These are phyloP conservation scores for Palloptera scutellata DNA, from an alignment of 2,888 invertebrate genomes.

Conservation along the genomic window DNA sequence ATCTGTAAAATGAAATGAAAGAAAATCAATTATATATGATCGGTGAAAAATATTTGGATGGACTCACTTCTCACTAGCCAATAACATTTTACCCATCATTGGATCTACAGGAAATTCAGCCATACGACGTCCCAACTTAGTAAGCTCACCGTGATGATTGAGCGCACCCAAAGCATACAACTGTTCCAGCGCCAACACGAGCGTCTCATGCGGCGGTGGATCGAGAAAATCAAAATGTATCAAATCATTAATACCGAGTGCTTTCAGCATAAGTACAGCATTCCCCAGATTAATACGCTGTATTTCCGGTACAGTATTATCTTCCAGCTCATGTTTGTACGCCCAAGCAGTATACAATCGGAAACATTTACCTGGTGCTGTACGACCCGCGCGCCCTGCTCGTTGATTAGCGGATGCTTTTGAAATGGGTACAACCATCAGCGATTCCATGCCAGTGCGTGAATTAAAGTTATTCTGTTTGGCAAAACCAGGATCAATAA, in stretches of 20 bases:
- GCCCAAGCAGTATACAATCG: slow-evolving; percentile 98
- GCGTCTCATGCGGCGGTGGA: slow-evolving; percentile 94
- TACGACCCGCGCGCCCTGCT: slow-evolving; percentile 94
- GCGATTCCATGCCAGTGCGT: slow-evolving; percentile 96
- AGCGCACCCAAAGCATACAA: slow-evolving; percentile 96
- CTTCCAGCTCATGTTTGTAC: slow-evolving; percentile 97
- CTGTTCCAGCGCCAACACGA: slow-evolving; percentile 94
- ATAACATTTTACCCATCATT: slow-evolving; percentile 97
- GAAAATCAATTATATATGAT: slow-evolving; percentile 12
- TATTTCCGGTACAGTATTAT: slow-evolving; percentile 98
- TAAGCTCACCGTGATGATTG: slow-evolving; percentile 97
- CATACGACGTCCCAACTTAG: slow-evolving; percentile 96
- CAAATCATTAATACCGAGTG: slow-evolving; percentile 95
- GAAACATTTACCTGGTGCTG: slow-evolving; percentile 98
- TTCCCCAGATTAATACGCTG: slow-evolving; percentile 96
- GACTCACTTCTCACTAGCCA: slow-evolving; percentile 92
- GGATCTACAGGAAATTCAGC: slow-evolving; percentile 99
- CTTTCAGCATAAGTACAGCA: slow-evolving; percentile 95
- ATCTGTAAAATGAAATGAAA: slow-evolving; percentile 69
- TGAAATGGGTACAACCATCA: slow-evolving; percentile 98
- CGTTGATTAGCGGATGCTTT: slow-evolving; percentile 98
- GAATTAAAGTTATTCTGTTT: slow-evolving; percentile 99
- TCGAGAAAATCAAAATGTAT: slow-evolving; percentile 99
- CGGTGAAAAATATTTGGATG: too few species aligned
- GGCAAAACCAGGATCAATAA: slow-evolving; percentile 99